Conservation (phyloP, 2,888 invertebrate genomes). For the Eilema caniola region DNA sequence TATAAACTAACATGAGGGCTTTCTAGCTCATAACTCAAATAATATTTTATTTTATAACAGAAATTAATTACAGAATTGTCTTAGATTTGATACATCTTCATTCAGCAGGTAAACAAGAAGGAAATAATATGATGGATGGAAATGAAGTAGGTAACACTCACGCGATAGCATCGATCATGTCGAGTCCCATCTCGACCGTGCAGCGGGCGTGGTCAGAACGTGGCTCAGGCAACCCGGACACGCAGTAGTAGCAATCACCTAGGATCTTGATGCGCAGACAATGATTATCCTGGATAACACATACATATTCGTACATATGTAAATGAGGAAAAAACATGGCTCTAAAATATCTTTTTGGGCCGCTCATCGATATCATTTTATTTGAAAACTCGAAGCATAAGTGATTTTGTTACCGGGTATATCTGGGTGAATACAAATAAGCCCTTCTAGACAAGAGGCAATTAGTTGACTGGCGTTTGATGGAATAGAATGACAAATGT, state of each 20-base stretch:
- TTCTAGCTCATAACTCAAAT: too few species aligned
- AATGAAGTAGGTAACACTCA: constrained; percentile 75
- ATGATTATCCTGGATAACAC: constrained; percentile 89
- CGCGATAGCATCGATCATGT: constrained; percentile 95
- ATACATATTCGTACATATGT: background rate
- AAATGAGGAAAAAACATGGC: background rate
- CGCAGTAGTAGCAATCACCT: constrained; percentile 98
- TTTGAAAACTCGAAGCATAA: too few species aligned
- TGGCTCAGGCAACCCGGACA: constrained; percentile 96
- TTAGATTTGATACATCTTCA: background rate
- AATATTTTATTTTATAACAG: too few species aligned
- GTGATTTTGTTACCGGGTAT: too few species aligned
- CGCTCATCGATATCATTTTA: too few species aligned
- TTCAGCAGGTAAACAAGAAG: background rate
- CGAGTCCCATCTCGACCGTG: constrained; percentile 95
- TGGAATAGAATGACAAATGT: too few species aligned
- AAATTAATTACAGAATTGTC: too few species aligned
- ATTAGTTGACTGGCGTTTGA: too few species aligned
- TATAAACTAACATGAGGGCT: too few species aligned
- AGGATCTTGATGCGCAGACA: constrained; percentile 94
- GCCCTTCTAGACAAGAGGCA: too few species aligned
- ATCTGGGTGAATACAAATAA: too few species aligned
- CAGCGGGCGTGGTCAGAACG: constrained; percentile 97
- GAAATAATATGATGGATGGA: constrained; percentile 7
- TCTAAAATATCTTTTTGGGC: background rate